A percentile compares a stretch with the other conserved stretches of the same genome.
These are phyloP conservation scores for Clamator glandarius DNA, from an alignment of 2,797 vertebrate genomes.

Conservation along the genomic window DNA sequence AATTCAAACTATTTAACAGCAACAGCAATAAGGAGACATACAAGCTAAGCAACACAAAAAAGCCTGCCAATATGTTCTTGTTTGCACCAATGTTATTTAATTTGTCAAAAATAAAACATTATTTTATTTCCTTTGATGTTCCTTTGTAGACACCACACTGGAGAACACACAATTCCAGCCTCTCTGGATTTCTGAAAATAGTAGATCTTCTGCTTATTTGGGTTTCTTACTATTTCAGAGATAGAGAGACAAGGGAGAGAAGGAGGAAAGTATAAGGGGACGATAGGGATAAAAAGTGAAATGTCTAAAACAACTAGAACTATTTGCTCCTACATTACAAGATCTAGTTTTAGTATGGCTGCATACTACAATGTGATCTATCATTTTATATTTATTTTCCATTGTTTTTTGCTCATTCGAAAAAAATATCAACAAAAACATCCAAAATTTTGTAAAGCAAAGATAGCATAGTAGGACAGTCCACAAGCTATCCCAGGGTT, in stretches of 20 bases:
- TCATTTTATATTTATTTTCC: background rate
- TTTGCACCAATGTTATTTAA: background rate
- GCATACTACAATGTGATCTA: background rate
- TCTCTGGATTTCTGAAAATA: background rate
- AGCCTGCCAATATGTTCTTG: background rate
- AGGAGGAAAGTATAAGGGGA: background rate
- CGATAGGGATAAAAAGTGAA: background rate
- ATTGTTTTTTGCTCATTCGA: background rate
- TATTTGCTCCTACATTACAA: background rate
- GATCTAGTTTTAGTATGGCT: background rate
- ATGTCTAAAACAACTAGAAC: background rate
- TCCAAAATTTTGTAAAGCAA: background rate
- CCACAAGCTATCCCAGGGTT: background rate
- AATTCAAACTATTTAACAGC: constrained; percentile 1
- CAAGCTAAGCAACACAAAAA: background rate
- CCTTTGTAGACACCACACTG: background rate
- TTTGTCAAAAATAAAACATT: background rate
- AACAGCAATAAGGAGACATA: background rate
- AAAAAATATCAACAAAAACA: background rate
- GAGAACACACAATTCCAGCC: background rate
- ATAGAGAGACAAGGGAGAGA: background rate
- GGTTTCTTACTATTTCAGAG: background rate
- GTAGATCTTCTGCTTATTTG: background rate
- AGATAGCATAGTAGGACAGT: background rate
- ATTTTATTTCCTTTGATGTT: background rate